phyloP scores from a whole-genome alignment of 2,888 invertebrate genomes.

The Luperina testacea region DNA sequence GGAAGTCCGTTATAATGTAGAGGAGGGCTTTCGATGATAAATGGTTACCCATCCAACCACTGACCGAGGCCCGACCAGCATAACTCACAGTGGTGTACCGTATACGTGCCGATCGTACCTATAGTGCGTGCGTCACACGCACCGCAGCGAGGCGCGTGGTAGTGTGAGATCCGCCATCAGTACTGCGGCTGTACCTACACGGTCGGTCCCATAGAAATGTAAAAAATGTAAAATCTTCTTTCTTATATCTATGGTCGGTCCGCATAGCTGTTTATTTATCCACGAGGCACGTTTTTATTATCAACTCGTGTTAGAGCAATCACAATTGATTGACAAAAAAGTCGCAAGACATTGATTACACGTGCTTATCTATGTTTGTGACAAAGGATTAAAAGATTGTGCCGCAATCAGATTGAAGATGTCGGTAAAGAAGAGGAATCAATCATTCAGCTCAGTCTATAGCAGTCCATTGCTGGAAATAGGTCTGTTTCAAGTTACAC shows the following conservation, averaged over 20 bases:
- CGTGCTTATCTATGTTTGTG: not conserved
- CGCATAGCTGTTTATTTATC: not conserved
- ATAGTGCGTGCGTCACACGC: not conserved
- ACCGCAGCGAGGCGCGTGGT: too few relatives aligned
- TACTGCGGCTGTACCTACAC: not conserved
- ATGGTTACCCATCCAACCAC: not conserved
- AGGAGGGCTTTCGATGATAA: not conserved
- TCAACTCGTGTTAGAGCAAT: not conserved
- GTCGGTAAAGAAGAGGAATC: not conserved
- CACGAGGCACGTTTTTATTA: conserved; percentile 17
- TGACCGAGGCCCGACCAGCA: too few relatives aligned
- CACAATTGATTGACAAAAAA: not conserved
- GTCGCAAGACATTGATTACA: conserved; percentile 13
- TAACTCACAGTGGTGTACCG: not conserved
- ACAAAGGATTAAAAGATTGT: conserved; percentile 14
- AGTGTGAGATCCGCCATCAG: too few relatives aligned
- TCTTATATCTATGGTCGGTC: too few relatives aligned
- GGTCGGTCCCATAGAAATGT: too few relatives aligned
- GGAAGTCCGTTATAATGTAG: too few relatives aligned
- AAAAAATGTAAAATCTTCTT: too few relatives aligned
- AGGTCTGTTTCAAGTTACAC: not conserved
- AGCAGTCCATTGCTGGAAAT: not conserved
- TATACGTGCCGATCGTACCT: not conserved
- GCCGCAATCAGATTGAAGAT: not conserved
- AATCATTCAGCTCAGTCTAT: not conserved